Percentiles rank a stretch among this genome's conserved stretches.
Evolutionary conservation across 2,113 vertebrate genomes (phyloP).

Genomic region (Paramormyrops kingsleyae): DNA sequence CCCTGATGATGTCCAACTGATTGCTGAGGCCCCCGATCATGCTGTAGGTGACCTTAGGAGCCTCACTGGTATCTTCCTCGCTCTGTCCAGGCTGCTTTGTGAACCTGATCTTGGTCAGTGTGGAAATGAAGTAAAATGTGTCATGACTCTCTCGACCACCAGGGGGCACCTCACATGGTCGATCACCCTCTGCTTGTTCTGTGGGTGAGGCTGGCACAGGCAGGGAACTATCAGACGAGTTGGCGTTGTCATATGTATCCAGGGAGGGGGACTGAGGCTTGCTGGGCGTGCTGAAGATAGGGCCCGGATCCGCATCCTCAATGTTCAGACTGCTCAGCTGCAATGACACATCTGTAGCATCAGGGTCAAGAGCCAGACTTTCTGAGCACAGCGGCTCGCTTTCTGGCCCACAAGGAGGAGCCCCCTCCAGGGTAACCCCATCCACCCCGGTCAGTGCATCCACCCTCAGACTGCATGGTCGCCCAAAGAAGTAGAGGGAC

Average conservation of each 20-base stretch:
- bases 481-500: slow-evolving; percentile 75
- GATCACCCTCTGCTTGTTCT: neutral
- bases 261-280: neutral
- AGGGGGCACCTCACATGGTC: slow-evolving; percentile 27
- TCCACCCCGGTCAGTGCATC: slow-evolving; percentile 72
- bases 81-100: slow-evolving; percentile 23
- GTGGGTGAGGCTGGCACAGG: slow-evolving; percentile 6
- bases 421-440: slow-evolving; percentile 50
- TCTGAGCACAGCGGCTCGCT: slow-evolving; percentile 23
- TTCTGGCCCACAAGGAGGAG: slow-evolving; percentile 6
- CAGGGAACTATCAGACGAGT: slow-evolving; percentile 21
- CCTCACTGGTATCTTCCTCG: slow-evolving; percentile 28
- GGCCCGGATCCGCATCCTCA: slow-evolving; percentile 34
- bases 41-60: slow-evolving; percentile 72
- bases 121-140: slow-evolving; percentile 75
- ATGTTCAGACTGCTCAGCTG: slow-evolving; percentile 66
- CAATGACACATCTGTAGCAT: slow-evolving; percentile 63
- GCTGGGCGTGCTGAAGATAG: slow-evolving; percentile 44
- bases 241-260: neutral
- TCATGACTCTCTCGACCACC: slow-evolving; percentile 47
- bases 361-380: slow-evolving; percentile 42
- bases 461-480: slow-evolving; percentile 62
- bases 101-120: slow-evolving; percentile 67
- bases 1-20: slow-evolving; percentile 78
- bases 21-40: slow-evolving; percentile 83